Base-by-base conservation (phyloP, 2,113 vertebrate genomes). In the Psittacus erithacus region DNA sequence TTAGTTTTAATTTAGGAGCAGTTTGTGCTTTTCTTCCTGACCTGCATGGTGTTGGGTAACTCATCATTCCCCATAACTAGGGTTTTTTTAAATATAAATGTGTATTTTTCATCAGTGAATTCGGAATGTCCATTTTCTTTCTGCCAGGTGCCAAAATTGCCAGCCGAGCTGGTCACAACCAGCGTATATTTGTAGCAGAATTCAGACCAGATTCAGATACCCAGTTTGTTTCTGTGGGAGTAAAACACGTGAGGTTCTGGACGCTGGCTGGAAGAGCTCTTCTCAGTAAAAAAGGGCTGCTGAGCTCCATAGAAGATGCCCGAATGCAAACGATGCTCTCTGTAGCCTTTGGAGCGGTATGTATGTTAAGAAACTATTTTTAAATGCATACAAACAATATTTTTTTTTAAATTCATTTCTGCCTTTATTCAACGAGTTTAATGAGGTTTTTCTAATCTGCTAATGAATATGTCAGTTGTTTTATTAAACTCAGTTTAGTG, bases 171-270 rank as follows among this genome's bases (percentile, higher is more conserved):
- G 99, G 99, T 81, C 99, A 99, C 95, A 99, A 98, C 81, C 99
- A 99, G 92, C 98, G 99, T 81, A 99, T 99, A 97, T 99, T 99
- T 97, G 99, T 99, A 97, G 99, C 99, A 13, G 99, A 99, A 97
- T 99, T 99, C 97, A 98, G 99, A 16, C 99, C 99, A 1, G 99
- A 99, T 97, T 99, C 99, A 5, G 99, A 99, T 93, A 99, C 99
- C 15, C 99, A 99, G 97, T 99, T 99, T 98, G 99, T 99, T 95
- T 99, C 99, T 13, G 99, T 99, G 96, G 99, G 99, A 73, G 98
- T 99, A n/a, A 99, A 99, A 43, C 99, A 99, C 1, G 99, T 99
- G 71, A 98, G 98, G 68, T 99, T 99, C 98, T 99, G 99, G 99
- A 99, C 98, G 1, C 97, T 99, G 92, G 99, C 99, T 28, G 99